Base-by-base conservation (phyloP, 2,888 invertebrate genomes). In the Abrostola triplasia region DNA sequence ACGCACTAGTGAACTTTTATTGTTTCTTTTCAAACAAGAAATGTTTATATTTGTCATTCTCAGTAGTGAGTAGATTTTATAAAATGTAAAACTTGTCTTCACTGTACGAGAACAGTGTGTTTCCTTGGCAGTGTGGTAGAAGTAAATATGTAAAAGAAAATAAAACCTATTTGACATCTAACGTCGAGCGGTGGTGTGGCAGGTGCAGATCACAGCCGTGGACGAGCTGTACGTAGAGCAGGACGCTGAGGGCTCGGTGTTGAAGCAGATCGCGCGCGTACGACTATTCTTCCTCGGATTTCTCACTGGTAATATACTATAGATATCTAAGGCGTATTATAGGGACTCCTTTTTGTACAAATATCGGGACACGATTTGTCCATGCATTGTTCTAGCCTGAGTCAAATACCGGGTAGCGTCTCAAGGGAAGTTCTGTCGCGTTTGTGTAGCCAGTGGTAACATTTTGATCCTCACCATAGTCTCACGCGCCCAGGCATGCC, bases 251-350 rank as follows among this genome's bases (percentile, higher is more conserved):
- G 99, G 98, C 59, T 96, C 96, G 57, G 96, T 98, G 51, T 95
- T 97, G 7, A 97, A 97, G 83, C 99, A 99, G 93, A 98, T 99
- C 73, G 99, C 99, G 0, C 95, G 99, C 53, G 99, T 99, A 24
- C 95, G 99, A 11, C 92, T 99, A 9, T 99, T 99, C 95, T 99
- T 99, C 94, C 95, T 99, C 62, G 99, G 99, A 36, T 99, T 99
- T 91, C 95, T 99, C 12, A 98, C 99, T 79, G 98, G 98, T 96
- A 86, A 91, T 78, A 11, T 36, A 6, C 13, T n/a, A 36, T 12
- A 24, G 7, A 48, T 13, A 48, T 35, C 7, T 24, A 35, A 48
- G 24, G 24, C 24, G 24, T 24, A n/a, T n/a, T n/a, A n/a, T n/a
- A n/a, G n/a, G n/a, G n/a, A n/a, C n/a, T n/a, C n/a, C n/a, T 24